A percentile compares a stretch with the other conserved stretches of the same genome.
Conservation (phyloP, 2,113 vertebrate species). For the Nesoenas mayeri region DNA sequence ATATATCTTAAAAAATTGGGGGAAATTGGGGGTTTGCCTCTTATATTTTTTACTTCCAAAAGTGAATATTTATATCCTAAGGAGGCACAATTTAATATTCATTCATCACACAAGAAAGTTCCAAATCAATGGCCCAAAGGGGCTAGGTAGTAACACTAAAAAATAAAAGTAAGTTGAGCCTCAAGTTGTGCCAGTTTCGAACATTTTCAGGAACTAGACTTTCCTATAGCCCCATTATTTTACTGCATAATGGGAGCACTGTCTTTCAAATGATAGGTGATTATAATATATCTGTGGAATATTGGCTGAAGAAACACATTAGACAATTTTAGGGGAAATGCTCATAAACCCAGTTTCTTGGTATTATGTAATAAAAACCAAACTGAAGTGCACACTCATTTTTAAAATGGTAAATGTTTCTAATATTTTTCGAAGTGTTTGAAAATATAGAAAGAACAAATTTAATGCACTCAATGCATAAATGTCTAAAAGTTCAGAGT, state of each 20-base stretch:
- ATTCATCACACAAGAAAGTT: background rate
- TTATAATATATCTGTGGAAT: background rate
- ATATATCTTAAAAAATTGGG: background rate
- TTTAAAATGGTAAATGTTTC: background rate
- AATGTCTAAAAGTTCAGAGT: background rate
- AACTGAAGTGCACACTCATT: background rate
- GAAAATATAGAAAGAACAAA: background rate
- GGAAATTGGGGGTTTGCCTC: background rate
- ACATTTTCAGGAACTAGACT: background rate
- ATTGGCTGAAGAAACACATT: background rate
- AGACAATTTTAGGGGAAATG: background rate
- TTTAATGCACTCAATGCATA: background rate
- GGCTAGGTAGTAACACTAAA: background rate
- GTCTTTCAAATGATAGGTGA: background rate
- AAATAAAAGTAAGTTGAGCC: background rate
- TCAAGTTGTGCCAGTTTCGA: background rate
- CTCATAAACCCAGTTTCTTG: background rate
- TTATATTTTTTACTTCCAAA: background rate
- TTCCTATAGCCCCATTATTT: background rate
- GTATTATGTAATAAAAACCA: background rate
- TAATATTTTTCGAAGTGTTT: background rate
- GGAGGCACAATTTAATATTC: background rate
- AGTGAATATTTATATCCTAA: background rate
- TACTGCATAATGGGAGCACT: background rate
- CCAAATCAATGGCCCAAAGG: background rate